A percentile compares a stretch with the other conserved stretches of the same genome.
Evolutionary conservation across 1,140 invertebrate species (phyloP).

Genomic region (Drosophila sturtevanti): DNA sequence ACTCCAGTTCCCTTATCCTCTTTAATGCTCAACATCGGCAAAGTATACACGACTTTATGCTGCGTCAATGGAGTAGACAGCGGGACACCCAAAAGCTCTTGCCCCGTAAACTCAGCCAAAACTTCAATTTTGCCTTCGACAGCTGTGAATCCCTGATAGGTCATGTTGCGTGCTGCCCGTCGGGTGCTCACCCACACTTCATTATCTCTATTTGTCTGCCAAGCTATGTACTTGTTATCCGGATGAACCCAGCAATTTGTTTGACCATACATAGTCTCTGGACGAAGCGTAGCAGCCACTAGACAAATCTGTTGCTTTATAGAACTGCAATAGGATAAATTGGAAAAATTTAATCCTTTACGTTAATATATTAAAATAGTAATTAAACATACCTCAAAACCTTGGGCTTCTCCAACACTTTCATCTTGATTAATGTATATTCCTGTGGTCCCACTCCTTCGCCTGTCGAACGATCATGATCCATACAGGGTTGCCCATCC

Average conservation of each 20-base stretch:
- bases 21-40: constrained; percentile 99
- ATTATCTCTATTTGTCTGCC: constrained; percentile 87
- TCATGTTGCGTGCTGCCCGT: constrained; percentile 96
- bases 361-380: not conserved
- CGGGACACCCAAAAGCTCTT: constrained; percentile 90
- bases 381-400: constrained; percentile 86
- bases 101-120: constrained; percentile 88
- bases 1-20: constrained; percentile 99
- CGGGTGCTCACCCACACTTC: constrained; percentile 94
- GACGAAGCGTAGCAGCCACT: constrained; percentile 98
- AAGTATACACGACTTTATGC: constrained; percentile 93
- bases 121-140: constrained; percentile 91
- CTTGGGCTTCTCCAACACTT: constrained; percentile 89
- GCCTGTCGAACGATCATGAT: constrained; percentile 97
- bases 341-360: not conserved
- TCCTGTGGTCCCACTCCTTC: constrained; percentile 99
- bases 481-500: constrained; percentile 99
- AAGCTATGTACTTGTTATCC: constrained; percentile 96
- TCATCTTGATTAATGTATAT: constrained; percentile 98
- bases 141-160: constrained; percentile 95
- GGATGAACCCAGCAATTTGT: constrained; percentile 99
- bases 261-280: constrained; percentile 99
- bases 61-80: constrained; percentile 92
- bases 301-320: constrained; percentile 83
- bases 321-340: constrained; percentile 7